Evolutionary conservation across 1,140 invertebrate genomes (phyloP), one percentile per base, ranked within the genome.

Genomic region (Heterodera carotae): DNA sequence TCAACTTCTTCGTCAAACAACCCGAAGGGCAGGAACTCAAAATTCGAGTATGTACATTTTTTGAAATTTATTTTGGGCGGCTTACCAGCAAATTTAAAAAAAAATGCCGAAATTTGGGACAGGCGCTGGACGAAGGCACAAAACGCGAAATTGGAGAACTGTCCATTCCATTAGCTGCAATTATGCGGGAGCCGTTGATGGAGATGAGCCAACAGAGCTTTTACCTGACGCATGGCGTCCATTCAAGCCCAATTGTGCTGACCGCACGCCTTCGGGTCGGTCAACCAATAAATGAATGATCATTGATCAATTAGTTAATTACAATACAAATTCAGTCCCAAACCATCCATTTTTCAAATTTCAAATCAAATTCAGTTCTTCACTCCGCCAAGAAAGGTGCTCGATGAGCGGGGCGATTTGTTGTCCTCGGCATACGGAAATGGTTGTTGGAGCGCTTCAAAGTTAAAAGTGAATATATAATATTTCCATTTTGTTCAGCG

Each of bases 101-200:
- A 62, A 66, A 22, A 62, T 79, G 18, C 4, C 7, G 76, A 12
- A 80, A 31, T 66, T 72, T 43, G 39, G n/a, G n/a, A n/a, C 67
- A 86, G 84, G 86, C 85, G 6, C 34, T 85, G 25, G 85, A 87
- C 53, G 82, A 84, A 34, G 83, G 83, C 39, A 88, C 86, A 22
- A 81, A 76, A 31, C 73, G 82, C 25, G 67, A 76, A 36, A 60
- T 88, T 2, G 85, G 85, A 6, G 76, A 80, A 60, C 67, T 87
- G 10, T 79, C 10, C 27, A 82, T 87, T 79, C 82, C 81, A 3
- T 34, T 87, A 8, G 64, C 34, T 2, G 73, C 67, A 10, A 71
- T 87, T 27, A 75, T 87, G 74, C 75, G 78, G 15, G 79, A 87
- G 62, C 85, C 85, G 3, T 78, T 84, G 25, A 80, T 87, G 78